These are phyloP conservation scores for Sus cebifrons DNA, from an alignment of 2,797 vertebrate genomes.

Conservation along the genomic window DNA sequence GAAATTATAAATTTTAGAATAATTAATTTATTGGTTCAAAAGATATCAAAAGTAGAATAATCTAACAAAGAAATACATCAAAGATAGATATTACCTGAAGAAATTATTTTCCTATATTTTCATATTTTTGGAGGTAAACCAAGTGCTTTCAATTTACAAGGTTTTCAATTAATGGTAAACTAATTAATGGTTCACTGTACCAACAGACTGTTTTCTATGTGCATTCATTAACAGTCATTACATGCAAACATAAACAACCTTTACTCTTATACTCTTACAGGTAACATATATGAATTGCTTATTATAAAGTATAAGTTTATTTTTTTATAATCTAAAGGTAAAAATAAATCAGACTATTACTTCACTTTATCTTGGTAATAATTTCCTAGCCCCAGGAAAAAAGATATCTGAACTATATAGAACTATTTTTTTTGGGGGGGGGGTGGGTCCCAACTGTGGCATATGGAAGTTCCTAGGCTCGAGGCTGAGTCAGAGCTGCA, in stretches of 20 bases:
- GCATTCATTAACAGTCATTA: neutral
- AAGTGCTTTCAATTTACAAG: neutral
- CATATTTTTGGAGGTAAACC: neutral
- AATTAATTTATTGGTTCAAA: slow-evolving; percentile 16
- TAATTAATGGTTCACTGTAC: neutral
- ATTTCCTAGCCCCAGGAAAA: neutral
- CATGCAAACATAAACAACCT: neutral
- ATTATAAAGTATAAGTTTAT: neutral
- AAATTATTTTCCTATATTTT: neutral
- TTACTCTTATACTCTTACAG: neutral
- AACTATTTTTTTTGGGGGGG: too few species aligned
- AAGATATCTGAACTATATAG: neutral
- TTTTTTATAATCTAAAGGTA: neutral
- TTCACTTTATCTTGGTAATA: neutral
- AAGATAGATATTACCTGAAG: neutral
- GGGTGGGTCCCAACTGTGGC: too few species aligned
- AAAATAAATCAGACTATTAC: neutral
- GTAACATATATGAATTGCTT: neutral
- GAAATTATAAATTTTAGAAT: slow-evolving; percentile 71
- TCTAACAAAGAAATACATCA: slow-evolving; percentile 67
- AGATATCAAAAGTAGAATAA: slow-evolving; percentile 54
- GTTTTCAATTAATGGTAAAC: neutral
- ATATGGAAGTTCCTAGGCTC: too few species aligned
- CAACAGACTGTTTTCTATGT: neutral
- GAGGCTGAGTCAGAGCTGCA: too few species aligned